Base-by-base conservation (phyloP, 2,888 invertebrate genomes). In the Ganaspis brasiliensis region DNA sequence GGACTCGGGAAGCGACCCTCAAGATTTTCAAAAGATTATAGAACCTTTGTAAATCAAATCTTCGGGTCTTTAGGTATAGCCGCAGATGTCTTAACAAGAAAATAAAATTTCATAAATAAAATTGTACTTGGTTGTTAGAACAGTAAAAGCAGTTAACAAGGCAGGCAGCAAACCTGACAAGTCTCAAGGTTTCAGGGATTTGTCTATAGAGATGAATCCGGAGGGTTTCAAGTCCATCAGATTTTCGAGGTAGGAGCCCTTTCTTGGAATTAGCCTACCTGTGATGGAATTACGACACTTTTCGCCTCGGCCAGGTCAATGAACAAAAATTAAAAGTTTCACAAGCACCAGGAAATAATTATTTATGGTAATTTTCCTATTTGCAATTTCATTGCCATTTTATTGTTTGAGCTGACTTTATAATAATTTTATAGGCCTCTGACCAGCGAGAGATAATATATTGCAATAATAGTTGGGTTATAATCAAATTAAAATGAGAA, bases 11-110 rank as follows among this genome's bases (percentile, higher is more conserved):
- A n/a, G n/a, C 12, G 9, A 19, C 52, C 16, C 16, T 52, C 16
- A 52, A 52, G 52, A 52, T 52, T 16, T 52, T 19, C 1, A 16
- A 52, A 52, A 52, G 52, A 52, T 52, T 8, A 16, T 52, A 16
- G 52, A 14, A 19, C 35, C 37, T 63, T 63, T 63, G 63, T 63
- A 63, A 63, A 63, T 63, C 40, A 63, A 63, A 61, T 35, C 37
- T 14, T 19, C 2, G 40, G 37, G 21, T 21, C 19, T 16, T 35
- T 8, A 35, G 16, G 16, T 10, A 19, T 1, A 63, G 2, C 14
- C 5, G 35, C 1, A 14, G 19, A 52, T 19, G 52, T 16, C 8
- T 9, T 9, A 52, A 12, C 19, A 63, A 16, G 37, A 37, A 63
- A 63, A 63, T 37, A 63, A 40, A 63, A 40, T 16, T 40, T 63